Percentiles rank a stretch among this genome's conserved stretches.
These are phyloP conservation scores for Garra rufa DNA, from an alignment of 2,113 vertebrate species.

Conservation along the genomic window DNA sequence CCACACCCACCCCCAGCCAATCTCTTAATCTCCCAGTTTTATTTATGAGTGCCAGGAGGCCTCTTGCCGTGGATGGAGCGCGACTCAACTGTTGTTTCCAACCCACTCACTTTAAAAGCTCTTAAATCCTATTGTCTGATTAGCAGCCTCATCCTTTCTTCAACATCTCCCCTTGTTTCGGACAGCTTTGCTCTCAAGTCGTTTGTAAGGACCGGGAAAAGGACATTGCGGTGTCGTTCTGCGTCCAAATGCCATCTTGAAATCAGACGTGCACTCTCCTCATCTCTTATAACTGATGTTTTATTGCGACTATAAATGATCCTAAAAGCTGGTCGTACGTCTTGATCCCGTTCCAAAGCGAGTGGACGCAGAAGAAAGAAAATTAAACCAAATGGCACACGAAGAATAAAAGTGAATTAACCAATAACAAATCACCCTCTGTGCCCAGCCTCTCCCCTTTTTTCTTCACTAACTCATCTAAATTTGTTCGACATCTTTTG, in stretches of 20 bases:
- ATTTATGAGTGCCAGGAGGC: constrained; percentile 73
- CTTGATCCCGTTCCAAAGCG: constrained; percentile 56
- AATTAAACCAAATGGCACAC: constrained; percentile 74
- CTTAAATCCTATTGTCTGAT: constrained; percentile 56
- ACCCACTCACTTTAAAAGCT: constrained; percentile 42
- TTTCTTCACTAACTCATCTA: constrained; percentile 76
- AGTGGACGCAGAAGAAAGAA: constrained; percentile 54
- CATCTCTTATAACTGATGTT: constrained; percentile 68
- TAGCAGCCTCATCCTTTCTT: constrained; percentile 47
- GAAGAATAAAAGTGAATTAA: constrained; percentile 79
- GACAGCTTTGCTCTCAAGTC: constrained; percentile 48
- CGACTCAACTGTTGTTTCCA: constrained; percentile 66
- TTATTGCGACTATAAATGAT: constrained; percentile 78
- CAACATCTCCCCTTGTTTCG: neutral
- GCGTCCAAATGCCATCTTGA: constrained; percentile 52
- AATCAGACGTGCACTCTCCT: constrained; percentile 53
- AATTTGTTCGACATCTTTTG: constrained; percentile 92
- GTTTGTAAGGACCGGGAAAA: constrained; percentile 19
- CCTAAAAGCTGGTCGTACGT: constrained; percentile 68
- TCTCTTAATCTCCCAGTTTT: constrained; percentile 75
- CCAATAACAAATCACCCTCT: constrained; percentile 76
- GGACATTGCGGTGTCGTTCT: constrained; percentile 26
- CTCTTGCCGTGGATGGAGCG: constrained; percentile 62
- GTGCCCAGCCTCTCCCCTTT: constrained; percentile 65
- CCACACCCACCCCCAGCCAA: constrained; percentile 61